A percentile compares a stretch with the other conserved stretches of the same genome.
These are phyloP conservation scores for Tiliacea citrago DNA, from an alignment of 2,888 invertebrate genomes.

Conservation along the genomic window DNA sequence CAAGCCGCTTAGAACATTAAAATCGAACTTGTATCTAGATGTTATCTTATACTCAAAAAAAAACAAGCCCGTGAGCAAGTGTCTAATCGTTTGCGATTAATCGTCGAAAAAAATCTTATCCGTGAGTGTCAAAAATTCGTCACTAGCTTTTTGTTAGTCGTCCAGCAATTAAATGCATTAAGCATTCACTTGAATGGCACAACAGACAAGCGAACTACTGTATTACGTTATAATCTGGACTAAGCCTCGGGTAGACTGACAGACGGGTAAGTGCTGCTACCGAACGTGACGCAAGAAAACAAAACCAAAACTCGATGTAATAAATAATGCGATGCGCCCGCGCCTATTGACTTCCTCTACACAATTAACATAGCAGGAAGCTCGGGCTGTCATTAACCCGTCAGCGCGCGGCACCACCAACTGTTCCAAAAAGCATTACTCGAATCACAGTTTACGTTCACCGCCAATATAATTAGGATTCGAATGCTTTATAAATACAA, in stretches of 20 bases:
- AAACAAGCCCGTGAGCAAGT: conserved; percentile 59
- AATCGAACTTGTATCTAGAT: conserved; percentile 53
- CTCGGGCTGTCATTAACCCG: conserved; percentile 88
- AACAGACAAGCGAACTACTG: conserved; percentile 87
- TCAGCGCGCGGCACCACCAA: conserved; percentile 85
- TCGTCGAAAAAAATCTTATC: conserved; percentile 64
- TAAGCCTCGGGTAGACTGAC: conserved; percentile 85
- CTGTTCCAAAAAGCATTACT: conserved; percentile 86
- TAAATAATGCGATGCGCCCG: conserved; percentile 86
- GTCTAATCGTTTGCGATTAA: conserved; percentile 64
- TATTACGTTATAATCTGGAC: conserved; percentile 89
- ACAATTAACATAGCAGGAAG: conserved; percentile 90
- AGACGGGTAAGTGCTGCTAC: conserved; percentile 87
- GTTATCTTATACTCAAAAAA: conserved; percentile 52
- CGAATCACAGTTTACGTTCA: conserved; percentile 84
- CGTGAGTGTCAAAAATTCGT: conserved; percentile 70
- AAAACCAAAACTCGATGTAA: conserved; percentile 84
- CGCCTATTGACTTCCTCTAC: conserved; percentile 85
- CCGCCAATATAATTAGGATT: conserved; percentile 86
- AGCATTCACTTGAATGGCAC: conserved; percentile 83
- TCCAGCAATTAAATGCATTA: conserved; percentile 85
- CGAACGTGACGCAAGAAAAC: conserved; percentile 80
- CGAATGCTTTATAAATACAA: conserved; percentile 88
- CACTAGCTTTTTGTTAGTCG: conserved; percentile 71
- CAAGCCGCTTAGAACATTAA: conserved; percentile 48